These are phyloP conservation scores for Mythimna pallens DNA, from an alignment of 2,888 invertebrate genomes.

Conservation along the genomic window DNA sequence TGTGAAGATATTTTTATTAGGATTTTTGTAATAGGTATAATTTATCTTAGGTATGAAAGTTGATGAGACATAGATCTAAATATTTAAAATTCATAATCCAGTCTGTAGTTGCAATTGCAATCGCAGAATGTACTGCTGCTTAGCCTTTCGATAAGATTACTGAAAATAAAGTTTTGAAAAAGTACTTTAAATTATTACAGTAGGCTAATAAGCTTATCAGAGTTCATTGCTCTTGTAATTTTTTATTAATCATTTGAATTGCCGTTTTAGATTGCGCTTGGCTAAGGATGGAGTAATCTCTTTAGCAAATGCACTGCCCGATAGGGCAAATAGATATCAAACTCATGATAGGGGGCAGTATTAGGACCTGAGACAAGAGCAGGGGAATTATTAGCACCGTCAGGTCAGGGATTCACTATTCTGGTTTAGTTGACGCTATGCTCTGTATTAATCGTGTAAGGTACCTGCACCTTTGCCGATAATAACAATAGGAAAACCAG, in stretches of 20 bases:
- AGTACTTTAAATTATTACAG: background rate
- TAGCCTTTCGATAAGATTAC: background rate
- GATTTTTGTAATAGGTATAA: no score
- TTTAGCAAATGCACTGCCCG: background rate
- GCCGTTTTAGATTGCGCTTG: constrained; percentile 7
- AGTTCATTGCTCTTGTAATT: constrained; percentile 36
- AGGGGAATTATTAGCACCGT: background rate
- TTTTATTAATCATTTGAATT: constrained; percentile 1
- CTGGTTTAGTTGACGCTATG: background rate
- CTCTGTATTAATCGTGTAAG: background rate
- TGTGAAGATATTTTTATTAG: no score
- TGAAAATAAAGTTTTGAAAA: background rate
- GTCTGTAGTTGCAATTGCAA: no score
- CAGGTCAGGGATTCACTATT: background rate
- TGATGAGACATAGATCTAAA: no score
- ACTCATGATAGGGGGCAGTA: background rate
- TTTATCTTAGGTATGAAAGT: no score
- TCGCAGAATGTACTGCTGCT: background rate
- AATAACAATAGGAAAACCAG: constrained; percentile 19
- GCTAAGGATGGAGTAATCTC: background rate
- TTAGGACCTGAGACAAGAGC: background rate
- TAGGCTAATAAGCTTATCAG: constrained; percentile 10
- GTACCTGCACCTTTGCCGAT: background rate
- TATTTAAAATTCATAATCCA: no score
- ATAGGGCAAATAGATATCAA: no score